Evolutionary conservation across 2,888 invertebrate species (phyloP), one percentile per base, ranked within the genome.

Genomic region (Hypomecis punctinalis): DNA sequence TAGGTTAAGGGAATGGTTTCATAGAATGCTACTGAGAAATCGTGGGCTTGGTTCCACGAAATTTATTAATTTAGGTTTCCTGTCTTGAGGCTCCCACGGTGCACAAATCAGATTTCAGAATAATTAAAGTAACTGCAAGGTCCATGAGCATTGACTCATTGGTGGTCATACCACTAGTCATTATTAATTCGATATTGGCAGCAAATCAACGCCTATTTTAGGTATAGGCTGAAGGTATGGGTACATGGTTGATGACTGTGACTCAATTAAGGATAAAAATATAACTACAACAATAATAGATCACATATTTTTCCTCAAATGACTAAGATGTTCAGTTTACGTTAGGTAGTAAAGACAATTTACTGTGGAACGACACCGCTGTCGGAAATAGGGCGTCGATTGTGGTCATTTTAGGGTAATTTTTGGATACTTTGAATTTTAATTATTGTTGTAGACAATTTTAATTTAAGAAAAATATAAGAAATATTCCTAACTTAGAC

Each of bases 1-100:
- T 66, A 49, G 63, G 67, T 68, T 66, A 73, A 61, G 60, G 67
- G 68, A 76, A 71, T 72, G 72, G 70, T 73, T 9, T 6, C 39
- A 23, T 11, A 40, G 10, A 52, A 23, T 40, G 40, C 10, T 40
- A 33, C 62, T 47, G 37, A 40, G 36, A 43, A 42, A 33, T 33
- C 33, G 58, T 63, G 49, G 58, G 39, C 48, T 47, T 36, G 33
- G 37, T 61, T 55, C 45, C 11, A 37, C 39, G 33, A 23, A 11
- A 33, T 51, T 63, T 23, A 47, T 51, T 56, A 53, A 8, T 49
- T 48, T 48, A n/a, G n/a, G 42, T 59, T 63, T 64, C 54, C 58
- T 66, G 56, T 40, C 39, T 23, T 58, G 53, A 61, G 40, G 56
- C 61, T 71, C 68, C 68, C 67, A 67, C 71, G 56, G 59, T 56